Base-by-base conservation (phyloP, 2,113 vertebrate species). In the Varanus komodoensis region DNA sequence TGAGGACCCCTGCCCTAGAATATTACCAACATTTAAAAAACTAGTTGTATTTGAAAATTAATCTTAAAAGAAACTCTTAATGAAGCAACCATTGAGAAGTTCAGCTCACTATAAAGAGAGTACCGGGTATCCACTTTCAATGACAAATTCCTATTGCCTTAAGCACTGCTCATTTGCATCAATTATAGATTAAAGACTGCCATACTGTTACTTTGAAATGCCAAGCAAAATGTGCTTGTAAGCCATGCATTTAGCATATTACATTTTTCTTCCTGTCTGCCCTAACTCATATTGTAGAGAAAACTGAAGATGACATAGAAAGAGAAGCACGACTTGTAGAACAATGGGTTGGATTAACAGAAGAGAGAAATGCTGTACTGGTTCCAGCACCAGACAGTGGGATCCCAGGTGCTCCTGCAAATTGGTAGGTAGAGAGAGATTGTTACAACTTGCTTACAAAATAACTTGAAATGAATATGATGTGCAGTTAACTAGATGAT, bases 321-420 rank as follows among this genome's bases (percentile, higher is more conserved):
- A 97, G 99, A 75, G 99, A 99, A 95, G 98, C 98, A 5, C 97
- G 98, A 80, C 97, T 99, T 38, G 98, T 99, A 57, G 99, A 99
- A 77, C 99, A 99, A 97, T 99, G 99, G 99, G 98, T 99, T 15
- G 98, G 99, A n/a, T 96, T 99, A 89, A 99, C 99, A 0, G 99
- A 99, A 92, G 99, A 99, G 91, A 98, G 99, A 94, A 99, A 99
- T 5, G 98, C 99, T 0, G 99, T 99, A 89, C 97, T 99, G 92
- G 99, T 99, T 71, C 99, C 99, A 5, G 97, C 98, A 0, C 98
- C 99, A 1, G 98, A 98, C 93, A 99, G 99, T 82, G 98, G 99
- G 44, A 98, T 99, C 93, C 99, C 99, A 0, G 99, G 99, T 90
- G 98, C 99, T 1, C 99, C 99, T 0, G 99, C 99, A 21, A 97